phyloP scores from a whole-genome alignment of 2,797 vertebrate species.

The Urosaurus nigricauda region DNA sequence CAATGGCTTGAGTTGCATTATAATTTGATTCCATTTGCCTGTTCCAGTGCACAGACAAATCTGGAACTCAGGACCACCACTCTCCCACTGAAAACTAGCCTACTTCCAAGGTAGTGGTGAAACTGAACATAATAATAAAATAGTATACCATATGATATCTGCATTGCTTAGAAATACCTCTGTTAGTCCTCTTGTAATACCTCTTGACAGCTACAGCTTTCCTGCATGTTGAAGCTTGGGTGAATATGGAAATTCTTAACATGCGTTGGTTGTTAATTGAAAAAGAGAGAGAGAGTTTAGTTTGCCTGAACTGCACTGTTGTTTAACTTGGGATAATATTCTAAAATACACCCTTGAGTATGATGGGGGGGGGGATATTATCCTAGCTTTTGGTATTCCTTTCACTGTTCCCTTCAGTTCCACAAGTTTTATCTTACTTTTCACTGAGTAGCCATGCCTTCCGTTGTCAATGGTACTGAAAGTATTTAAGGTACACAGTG shows the following conservation, averaged over 20 bases:
- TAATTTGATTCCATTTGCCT: background rate
- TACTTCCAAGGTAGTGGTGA: background rate
- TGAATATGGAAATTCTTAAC: background rate
- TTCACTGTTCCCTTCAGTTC: background rate
- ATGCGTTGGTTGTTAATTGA: no score
- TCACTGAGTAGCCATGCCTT: background rate
- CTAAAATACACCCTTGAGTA: background rate
- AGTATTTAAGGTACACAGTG: background rate
- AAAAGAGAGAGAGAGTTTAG: no score
- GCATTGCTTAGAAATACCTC: background rate
- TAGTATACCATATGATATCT: background rate
- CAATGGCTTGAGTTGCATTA: background rate
- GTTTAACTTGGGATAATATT: background rate
- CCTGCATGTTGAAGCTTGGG: background rate
- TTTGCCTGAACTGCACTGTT: background rate
- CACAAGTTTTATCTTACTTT: background rate
- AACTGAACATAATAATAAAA: background rate
- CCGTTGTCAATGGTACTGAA: background rate
- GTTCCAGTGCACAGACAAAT: background rate
- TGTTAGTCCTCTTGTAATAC: background rate
- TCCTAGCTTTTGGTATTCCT: background rate
- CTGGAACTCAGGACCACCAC: background rate
- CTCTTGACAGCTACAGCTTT: background rate
- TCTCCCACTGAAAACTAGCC: background rate
- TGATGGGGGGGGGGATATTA: background rate